phyloP scores from a whole-genome alignment of 2,888 invertebrate genomes.

The Dendrolimus houi region DNA sequence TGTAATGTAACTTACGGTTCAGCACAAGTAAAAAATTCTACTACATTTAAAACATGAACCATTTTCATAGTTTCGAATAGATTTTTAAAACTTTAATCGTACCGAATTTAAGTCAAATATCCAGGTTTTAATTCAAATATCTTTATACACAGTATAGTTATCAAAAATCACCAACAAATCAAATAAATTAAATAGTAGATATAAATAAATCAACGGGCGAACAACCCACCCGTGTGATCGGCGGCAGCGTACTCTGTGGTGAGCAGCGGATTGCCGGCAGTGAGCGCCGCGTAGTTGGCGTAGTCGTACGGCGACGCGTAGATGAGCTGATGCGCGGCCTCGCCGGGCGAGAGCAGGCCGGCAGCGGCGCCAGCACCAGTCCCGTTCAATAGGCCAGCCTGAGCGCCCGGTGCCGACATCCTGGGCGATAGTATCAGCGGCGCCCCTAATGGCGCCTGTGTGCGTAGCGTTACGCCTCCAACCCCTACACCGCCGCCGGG shows the following conservation, averaged over 20 bases:
- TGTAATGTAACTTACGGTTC: too few species aligned
- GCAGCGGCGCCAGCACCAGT: conserved; percentile 54
- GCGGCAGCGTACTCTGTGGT: conserved; percentile 87
- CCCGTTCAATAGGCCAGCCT: conserved; percentile 79
- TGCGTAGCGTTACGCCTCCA: conserved; percentile 78
- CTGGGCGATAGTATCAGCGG: conserved; percentile 94
- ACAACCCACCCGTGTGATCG: conserved; percentile 96
- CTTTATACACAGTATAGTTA: conserved; percentile 5
- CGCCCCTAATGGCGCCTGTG: conserved; percentile 89
- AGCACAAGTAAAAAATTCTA: too few species aligned
- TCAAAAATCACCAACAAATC: conserved; percentile 29
- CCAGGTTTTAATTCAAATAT: too few species aligned
- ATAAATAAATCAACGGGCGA: conserved; percentile 63
- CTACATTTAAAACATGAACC: too few species aligned
- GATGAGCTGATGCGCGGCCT: conserved; percentile 88
- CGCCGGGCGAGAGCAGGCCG: conserved; percentile 72
- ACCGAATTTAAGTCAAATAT: too few species aligned
- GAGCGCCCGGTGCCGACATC: conserved; percentile 88
- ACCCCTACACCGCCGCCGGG: conserved; percentile 70
- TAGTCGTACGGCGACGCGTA: conserved; percentile 92
- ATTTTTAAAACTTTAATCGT: too few species aligned
- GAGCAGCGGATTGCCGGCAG: conserved; percentile 86
- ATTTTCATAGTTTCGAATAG: too few species aligned
- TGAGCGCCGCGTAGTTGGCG: conserved; percentile 92
- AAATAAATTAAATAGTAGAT: conserved; percentile 15